These are phyloP conservation scores for Melanotaenia pygmaea DNA, from an alignment of 2,797 vertebrate genomes.

Conservation along the genomic window DNA sequence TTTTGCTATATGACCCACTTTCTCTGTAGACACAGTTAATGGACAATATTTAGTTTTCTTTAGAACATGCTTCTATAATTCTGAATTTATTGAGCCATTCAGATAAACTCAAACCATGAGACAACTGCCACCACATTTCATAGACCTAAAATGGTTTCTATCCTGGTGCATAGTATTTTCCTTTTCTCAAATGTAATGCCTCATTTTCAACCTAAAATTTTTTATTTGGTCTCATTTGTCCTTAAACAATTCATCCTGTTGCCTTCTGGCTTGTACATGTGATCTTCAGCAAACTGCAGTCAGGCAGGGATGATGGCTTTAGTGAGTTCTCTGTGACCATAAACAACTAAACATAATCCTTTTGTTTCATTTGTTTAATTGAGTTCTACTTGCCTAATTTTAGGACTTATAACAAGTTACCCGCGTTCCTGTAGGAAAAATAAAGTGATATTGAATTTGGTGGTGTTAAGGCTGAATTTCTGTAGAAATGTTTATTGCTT, in stretches of 20 bases:
- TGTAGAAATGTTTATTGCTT: not conserved
- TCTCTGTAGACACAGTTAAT: not conserved
- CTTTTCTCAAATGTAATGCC: not conserved
- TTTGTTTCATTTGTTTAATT: not conserved
- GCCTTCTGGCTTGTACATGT: not conserved
- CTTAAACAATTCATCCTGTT: not conserved
- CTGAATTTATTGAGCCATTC: not conserved
- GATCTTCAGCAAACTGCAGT: not conserved
- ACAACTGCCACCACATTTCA: not conserved
- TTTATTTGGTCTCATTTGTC: not conserved
- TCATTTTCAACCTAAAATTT: not conserved
- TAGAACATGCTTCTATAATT: not conserved
- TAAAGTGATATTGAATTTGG: no score
- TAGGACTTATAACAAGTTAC: not conserved
- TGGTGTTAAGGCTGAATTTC: not conserved
- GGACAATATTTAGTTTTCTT: not conserved
- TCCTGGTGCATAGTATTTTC: not conserved
- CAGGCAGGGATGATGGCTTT: not conserved
- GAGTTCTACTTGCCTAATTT: not conserved
- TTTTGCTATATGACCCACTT: not conserved
- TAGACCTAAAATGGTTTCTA: not conserved
- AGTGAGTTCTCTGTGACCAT: not conserved
- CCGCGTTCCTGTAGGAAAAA: not conserved
- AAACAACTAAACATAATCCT: not conserved
- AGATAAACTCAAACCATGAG: not conserved